phyloP scores from a whole-genome alignment of 2,888 invertebrate genomes.

The Lysandra coridon region DNA sequence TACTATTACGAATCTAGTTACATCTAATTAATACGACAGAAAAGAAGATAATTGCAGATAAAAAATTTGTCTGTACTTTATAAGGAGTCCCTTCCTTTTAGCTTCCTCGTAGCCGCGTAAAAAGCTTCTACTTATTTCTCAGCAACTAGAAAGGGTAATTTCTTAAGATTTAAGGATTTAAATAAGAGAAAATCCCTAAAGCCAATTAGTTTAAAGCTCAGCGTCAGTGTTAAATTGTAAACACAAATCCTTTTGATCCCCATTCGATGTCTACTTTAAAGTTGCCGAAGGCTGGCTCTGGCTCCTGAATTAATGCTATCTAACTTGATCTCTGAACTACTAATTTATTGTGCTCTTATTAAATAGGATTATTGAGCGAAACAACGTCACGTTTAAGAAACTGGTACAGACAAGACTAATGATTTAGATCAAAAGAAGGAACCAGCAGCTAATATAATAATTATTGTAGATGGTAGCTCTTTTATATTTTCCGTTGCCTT shows the following conservation, averaged over 20 bases:
- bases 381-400: not conserved
- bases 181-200: constrained; percentile 27
- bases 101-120: not conserved
- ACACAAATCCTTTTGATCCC: constrained; percentile 26
- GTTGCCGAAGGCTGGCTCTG: constrained; percentile 14
- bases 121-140: not conserved
- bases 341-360: constrained; percentile 13
- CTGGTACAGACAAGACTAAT: not conserved
- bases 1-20: no score
- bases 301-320: constrained; percentile 22
- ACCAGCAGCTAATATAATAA: no score
- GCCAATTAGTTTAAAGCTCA: constrained; percentile 30
- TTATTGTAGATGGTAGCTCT: no score
- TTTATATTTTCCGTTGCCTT: no score
- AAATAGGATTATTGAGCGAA: constrained; percentile 3
- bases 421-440: not conserved
- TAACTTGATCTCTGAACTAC: constrained; percentile 16
- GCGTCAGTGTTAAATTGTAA: constrained; percentile 25
- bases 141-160: not conserved
- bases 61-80: no score
- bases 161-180: constrained; percentile 12
- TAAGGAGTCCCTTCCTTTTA: not conserved
- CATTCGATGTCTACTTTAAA: constrained; percentile 28
- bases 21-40: no score
- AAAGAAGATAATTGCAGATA: no score